phyloP scores from a whole-genome alignment of 2,888 invertebrate species.

The Nomada fucata region DNA sequence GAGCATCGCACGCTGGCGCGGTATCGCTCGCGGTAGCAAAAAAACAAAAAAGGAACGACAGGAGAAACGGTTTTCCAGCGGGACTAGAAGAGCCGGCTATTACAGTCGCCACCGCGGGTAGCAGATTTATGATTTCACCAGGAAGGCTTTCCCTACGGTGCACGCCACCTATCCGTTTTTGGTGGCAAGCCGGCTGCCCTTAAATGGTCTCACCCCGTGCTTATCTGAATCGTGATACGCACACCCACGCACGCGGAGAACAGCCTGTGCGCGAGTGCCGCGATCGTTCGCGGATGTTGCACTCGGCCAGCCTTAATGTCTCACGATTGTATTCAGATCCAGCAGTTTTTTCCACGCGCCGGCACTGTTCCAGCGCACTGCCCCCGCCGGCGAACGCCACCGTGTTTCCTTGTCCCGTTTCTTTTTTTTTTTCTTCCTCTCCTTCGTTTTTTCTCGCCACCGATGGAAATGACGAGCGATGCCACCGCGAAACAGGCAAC shows the following conservation, averaged over 20 bases:
- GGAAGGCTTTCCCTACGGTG: conserved; percentile 69
- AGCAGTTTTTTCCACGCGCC: conserved; percentile 56
- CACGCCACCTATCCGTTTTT: conserved; percentile 66
- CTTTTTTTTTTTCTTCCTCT: background rate
- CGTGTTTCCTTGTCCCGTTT: conserved; percentile 51
- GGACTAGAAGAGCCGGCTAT: conserved; percentile 40
- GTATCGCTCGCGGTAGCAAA: conserved; percentile 12
- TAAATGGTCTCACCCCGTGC: conserved; percentile 60
- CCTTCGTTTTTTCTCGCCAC: background rate
- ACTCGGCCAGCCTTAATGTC: conserved; percentile 60
- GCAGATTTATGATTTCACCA: conserved; percentile 77
- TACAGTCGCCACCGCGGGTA: conserved; percentile 32
- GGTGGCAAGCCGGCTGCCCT: conserved; percentile 60
- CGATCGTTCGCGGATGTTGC: conserved; percentile 55
- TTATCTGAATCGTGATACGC: conserved; percentile 63
- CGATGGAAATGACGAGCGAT: conserved; percentile 41
- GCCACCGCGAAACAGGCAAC: background rate
- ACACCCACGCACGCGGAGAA: conserved; percentile 45
- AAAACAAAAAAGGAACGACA: conserved; percentile 22
- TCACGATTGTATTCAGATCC: conserved; percentile 74
- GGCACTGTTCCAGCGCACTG: conserved; percentile 44
- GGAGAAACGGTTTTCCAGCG: conserved; percentile 59
- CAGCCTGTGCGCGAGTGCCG: conserved; percentile 22
- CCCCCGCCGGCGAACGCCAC: conserved; percentile 34
- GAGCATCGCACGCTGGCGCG: no score